These are phyloP conservation scores for Camponotus pennsylvanicus DNA, from an alignment of 1,140 invertebrate genomes.

Conservation along the genomic window DNA sequence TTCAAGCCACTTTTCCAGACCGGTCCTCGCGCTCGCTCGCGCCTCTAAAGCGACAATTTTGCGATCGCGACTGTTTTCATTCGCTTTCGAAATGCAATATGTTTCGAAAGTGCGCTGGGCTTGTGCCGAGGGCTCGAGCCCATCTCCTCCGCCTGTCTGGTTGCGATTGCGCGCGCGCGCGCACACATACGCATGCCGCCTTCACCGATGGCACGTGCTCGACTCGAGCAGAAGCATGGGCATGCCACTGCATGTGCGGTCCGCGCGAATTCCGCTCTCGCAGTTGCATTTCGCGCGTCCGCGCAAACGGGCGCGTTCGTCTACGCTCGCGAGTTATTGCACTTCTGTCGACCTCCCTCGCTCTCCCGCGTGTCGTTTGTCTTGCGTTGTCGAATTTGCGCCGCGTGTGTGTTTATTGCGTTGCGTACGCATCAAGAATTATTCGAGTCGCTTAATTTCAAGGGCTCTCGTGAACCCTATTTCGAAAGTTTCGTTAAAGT, in stretches of 20 bases:
- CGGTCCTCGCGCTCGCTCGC: neutral
- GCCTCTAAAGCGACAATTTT: neutral
- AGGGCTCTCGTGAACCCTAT: neutral
- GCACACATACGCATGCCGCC: neutral
- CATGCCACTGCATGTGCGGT: conserved; percentile 19
- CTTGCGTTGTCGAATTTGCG: conserved; percentile 34
- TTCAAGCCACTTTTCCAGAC: neutral
- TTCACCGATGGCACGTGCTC: conserved; percentile 62
- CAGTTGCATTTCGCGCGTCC: conserved; percentile 75
- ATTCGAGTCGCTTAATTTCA: conserved; percentile 4
- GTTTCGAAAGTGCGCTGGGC: neutral
- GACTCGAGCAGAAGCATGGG: conserved; percentile 43
- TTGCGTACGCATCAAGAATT: neutral
- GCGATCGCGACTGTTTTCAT: neutral
- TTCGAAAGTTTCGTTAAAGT: conserved; percentile 7
- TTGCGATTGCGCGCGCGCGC: conserved; percentile 32
- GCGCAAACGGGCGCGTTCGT: conserved; percentile 35
- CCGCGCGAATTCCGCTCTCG: conserved; percentile 63
- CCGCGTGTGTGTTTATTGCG: too few species aligned
- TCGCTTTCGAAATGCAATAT: neutral
- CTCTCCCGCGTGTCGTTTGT: neutral
- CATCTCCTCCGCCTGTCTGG: conserved; percentile 10
- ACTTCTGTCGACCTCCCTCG: neutral
- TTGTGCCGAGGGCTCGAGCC: neutral
- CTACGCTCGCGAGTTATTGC: neutral